Evolutionary conservation across 2,797 vertebrate genomes (phyloP).

Genomic region (Schizopygopsis malacanthus): DNA sequence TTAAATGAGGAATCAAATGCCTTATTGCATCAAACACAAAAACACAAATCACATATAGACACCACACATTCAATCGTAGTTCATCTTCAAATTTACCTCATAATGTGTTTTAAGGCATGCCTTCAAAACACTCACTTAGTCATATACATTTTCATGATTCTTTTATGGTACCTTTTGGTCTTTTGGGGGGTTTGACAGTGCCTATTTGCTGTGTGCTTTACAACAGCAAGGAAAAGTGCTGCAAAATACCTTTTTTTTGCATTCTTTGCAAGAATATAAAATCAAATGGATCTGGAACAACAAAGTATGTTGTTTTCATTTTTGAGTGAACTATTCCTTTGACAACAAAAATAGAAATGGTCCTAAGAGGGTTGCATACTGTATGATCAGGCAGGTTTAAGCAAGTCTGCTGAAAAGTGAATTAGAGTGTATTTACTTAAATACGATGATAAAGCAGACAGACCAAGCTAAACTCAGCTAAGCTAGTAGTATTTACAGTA

Average conservation of each 20-base stretch:
- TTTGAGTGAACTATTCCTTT: not conserved
- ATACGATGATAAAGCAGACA: slow-evolving; percentile 44
- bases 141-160: not conserved
- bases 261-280: not conserved
- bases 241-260: not conserved
- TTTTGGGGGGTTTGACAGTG: not conserved
- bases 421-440: slow-evolving; percentile 40
- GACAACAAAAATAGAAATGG: not conserved
- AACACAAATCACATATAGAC: slow-evolving; percentile 7
- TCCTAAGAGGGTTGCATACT: not conserved
- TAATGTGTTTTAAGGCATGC: not conserved
- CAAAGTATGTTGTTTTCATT: not conserved
- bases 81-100: not conserved
- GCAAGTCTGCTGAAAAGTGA: slow-evolving; percentile 38
- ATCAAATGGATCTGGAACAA: not conserved
- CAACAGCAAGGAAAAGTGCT: not conserved
- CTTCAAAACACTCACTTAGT: not conserved
- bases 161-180: not conserved
- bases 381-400: slow-evolving; percentile 7
- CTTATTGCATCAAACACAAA: not conserved
- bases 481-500: not conserved
- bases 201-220: not conserved
- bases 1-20: not conserved
- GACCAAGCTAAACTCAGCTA: slow-evolving; percentile 40
- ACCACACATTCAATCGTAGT: not conserved